Conservation (phyloP, 1,140 invertebrate species). For the Pogonomyrmex barbatus region DNA sequence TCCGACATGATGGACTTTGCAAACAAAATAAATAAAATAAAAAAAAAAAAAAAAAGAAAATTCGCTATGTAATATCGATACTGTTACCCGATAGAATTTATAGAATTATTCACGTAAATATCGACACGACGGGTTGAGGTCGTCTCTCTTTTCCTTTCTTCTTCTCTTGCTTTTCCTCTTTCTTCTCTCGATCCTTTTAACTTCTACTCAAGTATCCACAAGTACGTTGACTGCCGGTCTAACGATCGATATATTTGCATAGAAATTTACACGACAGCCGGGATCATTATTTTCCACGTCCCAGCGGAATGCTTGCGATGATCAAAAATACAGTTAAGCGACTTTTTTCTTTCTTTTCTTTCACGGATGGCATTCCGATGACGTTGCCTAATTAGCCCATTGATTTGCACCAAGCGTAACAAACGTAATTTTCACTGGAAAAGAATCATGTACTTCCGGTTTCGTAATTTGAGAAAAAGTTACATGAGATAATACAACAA, state of each 20-base stretch:
- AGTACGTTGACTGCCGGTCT: not conserved
- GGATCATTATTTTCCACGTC: not conserved
- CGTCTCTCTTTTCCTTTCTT: not conserved
- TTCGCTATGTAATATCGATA: not conserved
- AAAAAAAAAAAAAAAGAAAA: not conserved
- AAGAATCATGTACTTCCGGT: not conserved
- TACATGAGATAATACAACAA: not conserved
- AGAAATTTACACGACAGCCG: constrained; percentile 8
- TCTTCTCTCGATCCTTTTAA: not conserved
- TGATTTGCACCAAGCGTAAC: constrained; percentile 15
- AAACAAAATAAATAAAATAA: not conserved
- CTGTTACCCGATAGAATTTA: not conserved
- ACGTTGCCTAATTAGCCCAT: not conserved
- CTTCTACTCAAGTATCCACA: not conserved
- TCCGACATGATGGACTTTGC: no score
- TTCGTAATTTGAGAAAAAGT: not conserved
- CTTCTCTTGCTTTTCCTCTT: not conserved
- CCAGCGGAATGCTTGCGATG: not conserved
- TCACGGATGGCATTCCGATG: constrained; percentile 29
- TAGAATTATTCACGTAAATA: not conserved
- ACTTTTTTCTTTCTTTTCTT: not conserved
- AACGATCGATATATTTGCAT: constrained; percentile 46
- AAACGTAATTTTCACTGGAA: not conserved
- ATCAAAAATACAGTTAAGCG: constrained; percentile 17
- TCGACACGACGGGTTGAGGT: not conserved